Percentiles rank a stretch among this genome's conserved stretches.
These are phyloP conservation scores for Ctena decussata DNA, from an alignment of 2,888 invertebrate genomes.

Conservation along the genomic window DNA sequence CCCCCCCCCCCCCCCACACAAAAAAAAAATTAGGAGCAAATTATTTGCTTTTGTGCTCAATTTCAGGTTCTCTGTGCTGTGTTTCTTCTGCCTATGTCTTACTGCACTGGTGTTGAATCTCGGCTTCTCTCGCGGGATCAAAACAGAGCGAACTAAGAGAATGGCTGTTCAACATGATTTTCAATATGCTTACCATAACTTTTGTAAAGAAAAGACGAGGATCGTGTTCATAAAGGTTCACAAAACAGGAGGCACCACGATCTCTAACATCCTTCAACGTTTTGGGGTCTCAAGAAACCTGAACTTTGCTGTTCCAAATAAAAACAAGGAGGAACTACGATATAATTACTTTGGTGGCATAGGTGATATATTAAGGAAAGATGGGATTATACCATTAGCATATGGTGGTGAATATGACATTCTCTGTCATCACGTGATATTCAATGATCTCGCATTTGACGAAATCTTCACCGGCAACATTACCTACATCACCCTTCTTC, in stretches of 20 bases:
- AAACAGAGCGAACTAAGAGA: neutral
- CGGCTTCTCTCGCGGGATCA: neutral
- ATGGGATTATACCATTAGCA: constrained; percentile 39
- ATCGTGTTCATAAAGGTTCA: constrained; percentile 77
- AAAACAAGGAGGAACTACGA: constrained; percentile 43
- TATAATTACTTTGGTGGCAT: constrained; percentile 70
- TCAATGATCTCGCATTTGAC: constrained; percentile 65
- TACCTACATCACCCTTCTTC: constrained; percentile 68
- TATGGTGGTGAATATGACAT: constrained; percentile 64
- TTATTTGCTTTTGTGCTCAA: too few relatives aligned
- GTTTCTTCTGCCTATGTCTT: neutral
- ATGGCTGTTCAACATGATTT: neutral
- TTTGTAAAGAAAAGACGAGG: constrained; percentile 29
- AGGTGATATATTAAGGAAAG: constrained; percentile 48
- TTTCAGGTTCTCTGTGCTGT: neutral
- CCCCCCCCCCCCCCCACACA: too few relatives aligned
- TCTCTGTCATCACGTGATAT: constrained; percentile 78
- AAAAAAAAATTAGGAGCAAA: too few relatives aligned
- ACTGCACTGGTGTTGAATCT: neutral
- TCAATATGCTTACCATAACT: neutral
- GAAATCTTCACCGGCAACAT: constrained; percentile 52
- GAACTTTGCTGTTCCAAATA: constrained; percentile 76
- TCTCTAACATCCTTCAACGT: constrained; percentile 77
- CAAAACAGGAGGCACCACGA: constrained; percentile 80
- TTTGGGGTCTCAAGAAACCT: constrained; percentile 68